Percentiles rank a stretch among this genome's conserved stretches.
These are phyloP conservation scores for Siphlonurus alternatus DNA, from an alignment of 2,888 invertebrate genomes.

Conservation along the genomic window DNA sequence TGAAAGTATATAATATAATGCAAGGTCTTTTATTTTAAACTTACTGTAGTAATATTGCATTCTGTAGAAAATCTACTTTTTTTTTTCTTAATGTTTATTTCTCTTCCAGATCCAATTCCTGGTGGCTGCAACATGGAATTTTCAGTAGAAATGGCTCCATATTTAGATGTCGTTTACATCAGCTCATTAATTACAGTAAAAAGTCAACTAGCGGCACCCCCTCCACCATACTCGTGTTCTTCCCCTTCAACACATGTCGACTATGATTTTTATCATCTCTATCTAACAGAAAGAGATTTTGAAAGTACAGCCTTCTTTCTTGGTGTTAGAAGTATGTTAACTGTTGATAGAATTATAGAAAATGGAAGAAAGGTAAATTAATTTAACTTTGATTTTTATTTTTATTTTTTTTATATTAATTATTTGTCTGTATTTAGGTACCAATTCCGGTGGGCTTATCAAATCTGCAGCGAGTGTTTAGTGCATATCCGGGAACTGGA, in stretches of 20 bases:
- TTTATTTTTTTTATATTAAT: slow-evolving; percentile 6
- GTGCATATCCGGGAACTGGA: slow-evolving; percentile 43
- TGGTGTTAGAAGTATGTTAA: slow-evolving; percentile 42
- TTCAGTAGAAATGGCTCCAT: slow-evolving; percentile 41
- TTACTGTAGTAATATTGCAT: too few relatives aligned
- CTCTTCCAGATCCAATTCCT: slow-evolving; percentile 50
- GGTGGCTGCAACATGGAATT: slow-evolving; percentile 65
- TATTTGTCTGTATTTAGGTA: slow-evolving; percentile 18
- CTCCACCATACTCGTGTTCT: slow-evolving; percentile 24
- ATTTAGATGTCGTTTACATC: slow-evolving; percentile 28
- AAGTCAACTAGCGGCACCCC: slow-evolving; percentile 29
- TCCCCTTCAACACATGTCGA: slow-evolving; percentile 24
- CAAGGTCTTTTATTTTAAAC: too few relatives aligned
- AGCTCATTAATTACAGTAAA: slow-evolving; percentile 34
- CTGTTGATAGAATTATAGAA: slow-evolving; percentile 31
- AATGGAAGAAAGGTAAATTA: slow-evolving; percentile 35
- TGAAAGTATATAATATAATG: too few relatives aligned
- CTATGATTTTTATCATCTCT: slow-evolving; percentile 43
- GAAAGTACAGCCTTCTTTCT: slow-evolving; percentile 38
- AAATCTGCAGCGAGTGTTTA: slow-evolving; percentile 32
- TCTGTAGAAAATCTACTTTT: too few relatives aligned
- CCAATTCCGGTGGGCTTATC: slow-evolving; percentile 18
- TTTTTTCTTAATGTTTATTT: too few relatives aligned
- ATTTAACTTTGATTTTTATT: slow-evolving; percentile 9
- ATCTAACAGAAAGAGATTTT: slow-evolving; percentile 38